Conservation (phyloP, 1,140 invertebrate species). For the Drosophila eugracilis region DNA sequence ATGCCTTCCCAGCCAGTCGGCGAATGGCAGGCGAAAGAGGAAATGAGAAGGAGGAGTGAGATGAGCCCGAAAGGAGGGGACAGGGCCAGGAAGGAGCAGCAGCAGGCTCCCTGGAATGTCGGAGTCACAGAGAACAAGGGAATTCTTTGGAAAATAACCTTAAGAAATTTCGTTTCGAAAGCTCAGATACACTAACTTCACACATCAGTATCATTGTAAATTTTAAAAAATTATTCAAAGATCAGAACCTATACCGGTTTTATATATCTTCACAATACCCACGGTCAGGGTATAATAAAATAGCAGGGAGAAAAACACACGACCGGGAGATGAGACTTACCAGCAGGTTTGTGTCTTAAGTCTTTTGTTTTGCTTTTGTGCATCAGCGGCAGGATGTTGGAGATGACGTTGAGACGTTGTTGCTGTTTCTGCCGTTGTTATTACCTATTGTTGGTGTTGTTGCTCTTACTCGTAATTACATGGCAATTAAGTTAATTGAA, state of each 20-base stretch:
- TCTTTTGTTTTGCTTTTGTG: constrained; percentile 65
- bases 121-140: constrained; percentile 8
- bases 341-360: constrained; percentile 78
- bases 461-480: constrained; percentile 76
- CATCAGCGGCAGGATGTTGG: constrained; percentile 59
- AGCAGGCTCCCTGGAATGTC: constrained; percentile 15
- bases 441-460: constrained; percentile 30
- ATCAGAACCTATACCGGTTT: too few species aligned
- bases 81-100: not conserved
- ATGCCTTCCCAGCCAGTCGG: constrained; percentile 47
- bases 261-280: too few species aligned
- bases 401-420: constrained; percentile 27
- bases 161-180: not conserved
- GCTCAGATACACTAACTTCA: too few species aligned
- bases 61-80: too few species aligned
- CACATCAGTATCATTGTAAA: too few species aligned
- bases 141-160: not conserved
- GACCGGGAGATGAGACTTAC: constrained; percentile 11
- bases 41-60: not conserved
- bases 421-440: constrained; percentile 30
- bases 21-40: not conserved
- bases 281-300: not conserved
- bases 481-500: constrained; percentile 85
- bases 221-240: not conserved
- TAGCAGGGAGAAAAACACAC: not conserved